A percentile compares a stretch with the other conserved stretches of the same genome.
These are phyloP conservation scores for Ormia ochracea DNA, from an alignment of 2,888 invertebrate species.

Conservation along the genomic window DNA sequence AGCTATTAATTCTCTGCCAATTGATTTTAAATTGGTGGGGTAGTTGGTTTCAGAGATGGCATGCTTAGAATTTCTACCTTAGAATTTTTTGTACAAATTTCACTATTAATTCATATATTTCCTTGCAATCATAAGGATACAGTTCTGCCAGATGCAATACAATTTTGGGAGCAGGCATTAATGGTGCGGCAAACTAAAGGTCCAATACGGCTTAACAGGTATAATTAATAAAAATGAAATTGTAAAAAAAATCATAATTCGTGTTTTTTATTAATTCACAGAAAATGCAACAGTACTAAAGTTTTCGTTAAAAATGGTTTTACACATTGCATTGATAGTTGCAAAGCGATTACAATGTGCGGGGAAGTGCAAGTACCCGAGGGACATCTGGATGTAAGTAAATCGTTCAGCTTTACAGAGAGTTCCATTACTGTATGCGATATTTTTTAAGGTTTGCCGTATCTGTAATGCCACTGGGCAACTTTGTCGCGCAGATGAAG, in stretches of 20 bases:
- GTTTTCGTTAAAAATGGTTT: conserved; percentile 89
- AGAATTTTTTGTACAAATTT: too few species aligned
- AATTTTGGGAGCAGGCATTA: conserved; percentile 94
- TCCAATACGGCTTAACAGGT: conserved; percentile 93
- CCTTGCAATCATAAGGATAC: conserved; percentile 84
- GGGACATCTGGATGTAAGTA: conserved; percentile 92
- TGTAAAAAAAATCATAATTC: background rate
- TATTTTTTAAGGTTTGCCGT: conserved; percentile 92
- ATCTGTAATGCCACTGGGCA: conserved; percentile 92
- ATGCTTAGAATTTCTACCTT: too few species aligned
- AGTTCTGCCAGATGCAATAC: conserved; percentile 92
- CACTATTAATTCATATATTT: too few species aligned
- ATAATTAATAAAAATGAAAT: conserved; percentile 6
- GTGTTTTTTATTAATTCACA: conserved; percentile 71
- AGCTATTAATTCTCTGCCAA: too few species aligned
- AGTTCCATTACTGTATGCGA: background rate
- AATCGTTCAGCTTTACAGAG: background rate
- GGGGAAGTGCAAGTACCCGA: conserved; percentile 96
- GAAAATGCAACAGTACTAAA: conserved; percentile 92
- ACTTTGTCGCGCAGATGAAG: conserved; percentile 82
- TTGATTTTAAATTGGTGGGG: too few species aligned
- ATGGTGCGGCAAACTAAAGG: conserved; percentile 91
- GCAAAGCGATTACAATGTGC: conserved; percentile 91
- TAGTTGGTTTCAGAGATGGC: too few species aligned
- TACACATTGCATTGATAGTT: conserved; percentile 91